phyloP scores from a whole-genome alignment of 2,888 invertebrate genomes.

The Apantesis nais region DNA sequence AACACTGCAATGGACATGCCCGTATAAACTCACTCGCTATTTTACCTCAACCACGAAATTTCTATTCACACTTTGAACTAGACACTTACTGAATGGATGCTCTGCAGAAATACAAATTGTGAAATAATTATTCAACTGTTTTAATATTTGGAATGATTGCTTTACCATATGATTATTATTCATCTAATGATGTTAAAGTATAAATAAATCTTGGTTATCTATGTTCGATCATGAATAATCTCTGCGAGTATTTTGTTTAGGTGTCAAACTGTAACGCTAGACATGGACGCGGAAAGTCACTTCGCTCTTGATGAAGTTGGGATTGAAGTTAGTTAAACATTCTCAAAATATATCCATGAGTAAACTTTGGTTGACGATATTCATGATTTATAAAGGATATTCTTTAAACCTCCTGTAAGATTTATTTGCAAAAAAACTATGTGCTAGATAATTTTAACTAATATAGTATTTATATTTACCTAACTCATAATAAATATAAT shows the following conservation, averaged over 20 bases:
- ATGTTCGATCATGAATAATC: constrained; percentile 6
- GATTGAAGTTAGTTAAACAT: background rate
- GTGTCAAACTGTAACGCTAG: background rate
- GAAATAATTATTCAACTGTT: constrained; percentile 37
- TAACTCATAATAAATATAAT: background rate
- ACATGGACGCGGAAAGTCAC: background rate
- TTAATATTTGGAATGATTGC: background rate
- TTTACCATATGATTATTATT: background rate
- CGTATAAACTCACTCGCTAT: constrained; percentile 76
- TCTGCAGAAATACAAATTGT: constrained; percentile 26
- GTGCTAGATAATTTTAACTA: background rate
- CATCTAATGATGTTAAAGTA: background rate
- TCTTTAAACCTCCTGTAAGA: background rate
- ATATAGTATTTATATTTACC: background rate
- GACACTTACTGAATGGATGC: constrained; percentile 40
- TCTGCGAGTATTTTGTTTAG: background rate
- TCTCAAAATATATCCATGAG: background rate
- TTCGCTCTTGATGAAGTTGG: background rate
- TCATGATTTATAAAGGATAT: background rate
- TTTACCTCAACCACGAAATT: constrained; percentile 69
- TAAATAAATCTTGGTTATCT: constrained; percentile 28
- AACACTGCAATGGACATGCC: constrained; percentile 75
- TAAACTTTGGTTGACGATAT: background rate
- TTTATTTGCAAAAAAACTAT: background rate
- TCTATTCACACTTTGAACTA: constrained; percentile 62